Evolutionary conservation across 2,113 vertebrate genomes (phyloP).

Genomic region (Cynoglossus semilaevis): DNA sequence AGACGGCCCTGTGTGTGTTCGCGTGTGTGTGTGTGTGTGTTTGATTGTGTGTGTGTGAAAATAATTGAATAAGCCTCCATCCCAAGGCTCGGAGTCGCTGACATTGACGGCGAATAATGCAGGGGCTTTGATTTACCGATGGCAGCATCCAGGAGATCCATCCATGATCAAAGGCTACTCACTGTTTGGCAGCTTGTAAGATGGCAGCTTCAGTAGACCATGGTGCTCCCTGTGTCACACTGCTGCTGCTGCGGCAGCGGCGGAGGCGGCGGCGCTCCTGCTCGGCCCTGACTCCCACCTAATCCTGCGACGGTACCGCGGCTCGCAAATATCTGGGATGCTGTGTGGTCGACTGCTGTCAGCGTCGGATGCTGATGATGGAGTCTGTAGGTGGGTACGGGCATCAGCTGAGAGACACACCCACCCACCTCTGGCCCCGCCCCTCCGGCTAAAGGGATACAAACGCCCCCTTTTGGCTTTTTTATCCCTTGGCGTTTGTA

Average conservation of each 20-base stretch:
- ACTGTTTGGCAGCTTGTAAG: conserved; percentile 56
- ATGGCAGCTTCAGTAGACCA: conserved; percentile 58
- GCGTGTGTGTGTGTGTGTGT: conserved; percentile 2
- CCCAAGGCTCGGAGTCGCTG: conserved; percentile 53
- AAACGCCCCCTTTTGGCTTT: conserved; percentile 69
- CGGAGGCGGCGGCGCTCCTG: conserved; percentile 40
- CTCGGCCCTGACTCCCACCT: conserved; percentile 23
- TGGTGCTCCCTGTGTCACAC: conserved; percentile 19
- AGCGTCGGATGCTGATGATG: conserved; percentile 77
- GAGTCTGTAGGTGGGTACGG: conserved; percentile 73
- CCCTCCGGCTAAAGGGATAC: conserved; percentile 56
- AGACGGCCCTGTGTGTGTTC: conserved; percentile 11
- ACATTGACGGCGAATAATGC: conserved; percentile 64
- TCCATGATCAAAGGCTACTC: conserved; percentile 66
- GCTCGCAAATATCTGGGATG: conserved; percentile 52
- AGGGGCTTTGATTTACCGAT: conserved; percentile 69
- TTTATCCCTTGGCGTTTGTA: background rate
- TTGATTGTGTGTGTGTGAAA: background rate
- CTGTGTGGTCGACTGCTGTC: conserved; percentile 69
- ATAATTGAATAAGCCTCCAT: conserved; percentile 8
- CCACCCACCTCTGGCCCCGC: conserved; percentile 72
- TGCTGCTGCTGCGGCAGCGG: conserved; percentile 36
- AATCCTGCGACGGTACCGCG: conserved; percentile 39
- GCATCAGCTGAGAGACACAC: conserved; percentile 76
- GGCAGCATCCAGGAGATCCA: conserved; percentile 65